Evolutionary conservation across 1,140 invertebrate species (phyloP).

Genomic region (Araneus ventricosus): DNA sequence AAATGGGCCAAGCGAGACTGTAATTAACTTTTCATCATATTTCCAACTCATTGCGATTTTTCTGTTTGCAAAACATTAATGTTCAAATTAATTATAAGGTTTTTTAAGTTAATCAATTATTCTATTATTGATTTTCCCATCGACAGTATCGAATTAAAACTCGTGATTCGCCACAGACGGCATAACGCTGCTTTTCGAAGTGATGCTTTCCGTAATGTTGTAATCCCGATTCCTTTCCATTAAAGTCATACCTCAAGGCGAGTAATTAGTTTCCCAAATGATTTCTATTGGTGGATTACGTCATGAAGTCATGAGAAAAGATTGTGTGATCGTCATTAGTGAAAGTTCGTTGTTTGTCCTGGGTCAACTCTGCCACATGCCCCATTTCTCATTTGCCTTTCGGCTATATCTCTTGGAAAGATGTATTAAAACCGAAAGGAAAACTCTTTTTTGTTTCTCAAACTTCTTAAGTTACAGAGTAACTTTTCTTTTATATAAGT

Average conservation of each 20-base stretch:
- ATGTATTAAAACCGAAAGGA: neutral
- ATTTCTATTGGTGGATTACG: neutral
- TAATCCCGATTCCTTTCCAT: neutral
- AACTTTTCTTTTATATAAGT: neutral
- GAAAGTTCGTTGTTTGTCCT: slow-evolving; percentile 46
- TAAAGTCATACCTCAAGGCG: neutral
- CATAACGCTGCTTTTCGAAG: neutral
- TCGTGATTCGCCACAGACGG: neutral
- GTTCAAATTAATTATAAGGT: too few species aligned
- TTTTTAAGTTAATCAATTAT: neutral
- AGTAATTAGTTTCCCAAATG: neutral
- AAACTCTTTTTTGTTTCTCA: neutral
- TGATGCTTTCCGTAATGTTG: neutral
- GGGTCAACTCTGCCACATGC: neutral
- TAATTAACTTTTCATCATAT: too few species aligned
- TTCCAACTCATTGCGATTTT: too few species aligned
- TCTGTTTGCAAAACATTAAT: too few species aligned
- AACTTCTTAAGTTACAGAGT: neutral
- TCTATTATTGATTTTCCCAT: neutral
- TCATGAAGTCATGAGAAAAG: slow-evolving; percentile 4
- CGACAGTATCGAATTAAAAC: neutral
- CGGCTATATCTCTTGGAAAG: neutral
- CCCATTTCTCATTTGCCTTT: slow-evolving; percentile 16
- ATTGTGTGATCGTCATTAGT: slow-evolving; percentile 34
- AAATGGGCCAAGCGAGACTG: too few species aligned